Percentiles rank a stretch among this genome's conserved stretches.
Conservation (phyloP, 2,888 invertebrate species). For the Tenthredo amoena region DNA sequence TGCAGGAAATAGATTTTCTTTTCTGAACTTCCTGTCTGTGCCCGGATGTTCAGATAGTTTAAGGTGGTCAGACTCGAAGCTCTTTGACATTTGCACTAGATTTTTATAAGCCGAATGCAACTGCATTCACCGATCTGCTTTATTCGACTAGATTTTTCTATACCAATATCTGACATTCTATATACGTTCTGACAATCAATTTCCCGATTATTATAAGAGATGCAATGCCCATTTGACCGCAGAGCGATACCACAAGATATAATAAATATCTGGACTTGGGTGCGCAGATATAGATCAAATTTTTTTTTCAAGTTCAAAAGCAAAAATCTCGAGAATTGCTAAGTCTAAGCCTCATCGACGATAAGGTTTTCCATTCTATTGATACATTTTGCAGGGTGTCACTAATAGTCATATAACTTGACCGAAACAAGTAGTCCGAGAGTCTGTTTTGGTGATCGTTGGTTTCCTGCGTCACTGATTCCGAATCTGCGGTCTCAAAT, state of each 20-base stretch:
- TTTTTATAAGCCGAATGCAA: neutral
- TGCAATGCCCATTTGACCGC: neutral
- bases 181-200: neutral
- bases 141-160: neutral
- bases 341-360: too few relatives aligned
- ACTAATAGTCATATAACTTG: too few relatives aligned
- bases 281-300: neutral
- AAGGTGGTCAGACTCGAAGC: neutral
- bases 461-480: too few relatives aligned
- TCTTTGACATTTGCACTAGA: neutral
- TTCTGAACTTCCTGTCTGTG: neutral
- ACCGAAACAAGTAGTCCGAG: too few relatives aligned
- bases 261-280: neutral
- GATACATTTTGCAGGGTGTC: too few relatives aligned
- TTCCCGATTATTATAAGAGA: neutral
- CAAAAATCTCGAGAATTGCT: too few relatives aligned
- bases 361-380: too few relatives aligned
- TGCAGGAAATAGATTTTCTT: conserved; percentile 24
- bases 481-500: too few relatives aligned
- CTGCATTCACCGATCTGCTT: neutral
- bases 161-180: neutral
- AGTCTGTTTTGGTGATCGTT: too few relatives aligned
- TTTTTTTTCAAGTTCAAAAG: too few relatives aligned
- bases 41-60: neutral
- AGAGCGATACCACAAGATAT: neutral